Conservation (phyloP, 2,888 invertebrate genomes). For the Laothoe populi region DNA sequence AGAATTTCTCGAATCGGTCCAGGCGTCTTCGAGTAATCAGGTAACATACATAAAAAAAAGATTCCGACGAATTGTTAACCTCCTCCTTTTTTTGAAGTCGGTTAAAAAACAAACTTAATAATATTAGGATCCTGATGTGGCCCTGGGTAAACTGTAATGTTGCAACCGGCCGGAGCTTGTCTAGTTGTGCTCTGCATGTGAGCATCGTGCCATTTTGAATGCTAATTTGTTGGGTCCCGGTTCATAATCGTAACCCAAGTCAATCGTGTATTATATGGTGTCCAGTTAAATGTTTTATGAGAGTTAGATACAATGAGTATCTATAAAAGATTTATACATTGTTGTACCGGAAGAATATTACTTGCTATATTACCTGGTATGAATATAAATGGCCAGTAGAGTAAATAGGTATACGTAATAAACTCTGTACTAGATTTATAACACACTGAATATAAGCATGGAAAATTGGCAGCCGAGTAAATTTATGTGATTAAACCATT, state of each 20-base stretch:
- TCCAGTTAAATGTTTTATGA: conserved; percentile 37
- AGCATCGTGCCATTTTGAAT: conserved; percentile 55
- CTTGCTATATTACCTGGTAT: not conserved
- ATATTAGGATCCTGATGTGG: conserved; percentile 26
- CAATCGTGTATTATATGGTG: conserved; percentile 44
- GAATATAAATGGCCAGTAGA: not conserved
- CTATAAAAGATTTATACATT: conserved; percentile 17
- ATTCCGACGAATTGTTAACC: no score
- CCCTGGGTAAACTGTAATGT: conserved; percentile 29
- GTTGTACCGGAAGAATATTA: not conserved
- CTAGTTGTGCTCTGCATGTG: conserved; percentile 35
- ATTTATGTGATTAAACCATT: no score
- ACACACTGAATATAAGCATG: no score
- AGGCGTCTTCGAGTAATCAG: no score
- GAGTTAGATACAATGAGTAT: conserved; percentile 22
- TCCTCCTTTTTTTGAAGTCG: no score
- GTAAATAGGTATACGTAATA: no score
- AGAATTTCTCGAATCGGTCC: no score
- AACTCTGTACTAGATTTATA: no score
- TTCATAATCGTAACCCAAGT: conserved; percentile 51
- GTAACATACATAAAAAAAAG: no score
- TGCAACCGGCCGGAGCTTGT: conserved; percentile 25
- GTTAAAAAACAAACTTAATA: not conserved
- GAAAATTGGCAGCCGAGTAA: no score
- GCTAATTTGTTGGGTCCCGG: conserved; percentile 49